Base-by-base conservation (phyloP, 2,888 invertebrate species). In the Strigamia transsilvanica region DNA sequence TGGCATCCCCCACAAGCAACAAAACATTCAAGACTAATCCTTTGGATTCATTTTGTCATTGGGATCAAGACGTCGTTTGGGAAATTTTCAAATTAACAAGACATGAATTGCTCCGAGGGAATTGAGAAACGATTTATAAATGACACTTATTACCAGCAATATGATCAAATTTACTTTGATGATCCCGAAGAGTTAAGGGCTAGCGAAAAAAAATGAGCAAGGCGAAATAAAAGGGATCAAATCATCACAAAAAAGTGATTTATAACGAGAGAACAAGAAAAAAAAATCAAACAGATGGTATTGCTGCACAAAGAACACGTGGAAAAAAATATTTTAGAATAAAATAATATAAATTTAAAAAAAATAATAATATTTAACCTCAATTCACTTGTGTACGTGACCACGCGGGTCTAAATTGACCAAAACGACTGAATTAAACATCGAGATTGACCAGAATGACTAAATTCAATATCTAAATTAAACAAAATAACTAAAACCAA, bases 11-110 rank as follows among this genome's bases (percentile, higher is more conserved):
- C 32, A 73, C 73, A 12, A 15, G 32, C 73, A 73, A 32, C 73
- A 73, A 73, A 73, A 73, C 73, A 73, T 73, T 73, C 27, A 32
- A 12, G 12, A 32, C 73, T 73, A 73, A 73, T 73, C 73, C 73
- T 73, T 73, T 73, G 73, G 73, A 73, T 27, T 73, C 73, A 18
- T 56, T 56, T 56, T 56, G 73, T 27, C 32, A 23, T 12, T 73
- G 73, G 32, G 27, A n/a, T 27, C 1, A 18, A n/a, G 56, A n/a
- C 56, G 56, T 56, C n/a, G 56, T 56, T 18, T 56, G 56, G 18
- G 21, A 56, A 46, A 56, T 9, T 56, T 56, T 56, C 56, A 56
- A 56, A 56, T 56, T 73, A 73, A 73, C 73, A 32, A 73, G 10
- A 21, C 10, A 27, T 73, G 73, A 32, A 73, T 73, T 12, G 73